Evolutionary conservation across 2,113 vertebrate genomes (phyloP), one percentile per base, ranked within the genome.

Genomic region (Hippocampus guttulatus): DNA sequence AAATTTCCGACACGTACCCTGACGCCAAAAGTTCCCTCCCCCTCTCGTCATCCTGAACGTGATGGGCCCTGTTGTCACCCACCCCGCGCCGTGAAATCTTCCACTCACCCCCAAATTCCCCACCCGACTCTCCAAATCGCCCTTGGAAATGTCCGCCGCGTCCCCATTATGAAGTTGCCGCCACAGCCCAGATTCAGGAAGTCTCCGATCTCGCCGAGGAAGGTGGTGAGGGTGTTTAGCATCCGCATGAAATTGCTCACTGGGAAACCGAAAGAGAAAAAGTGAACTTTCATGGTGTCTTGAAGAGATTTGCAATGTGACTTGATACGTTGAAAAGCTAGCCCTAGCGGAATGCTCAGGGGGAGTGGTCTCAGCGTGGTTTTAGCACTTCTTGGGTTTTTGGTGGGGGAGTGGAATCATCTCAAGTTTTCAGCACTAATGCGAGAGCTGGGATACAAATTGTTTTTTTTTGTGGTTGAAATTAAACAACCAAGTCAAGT

Each of bases 211-310:
- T 9, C 8, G 9, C 21, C 2, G 8, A 55, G 9, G 21, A 55
- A n/a, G 25, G 49, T 8, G 71, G 45, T 2, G 12, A 27, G 23
- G 62, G 67, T 61, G 41, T 55, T 30, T 80, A 85, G 80, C 83
- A 81, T 86, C 81, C 75, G 83, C 70, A 73, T 87, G 74, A 83
- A 80, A 86, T 73, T 67, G 67, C 70, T 75, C 75, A 41, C 25
- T 64, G 51, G 8, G 64, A 64, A 60, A 40, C 18, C 2, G n/a
- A 11, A 41, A 64, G 21, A n/a, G 10, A 43, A 64, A 41, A 64
- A 64, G 4, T 14, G 33, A 73, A 38, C 64, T 69, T 54, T 63
- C 16, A 25, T 67, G 64, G 69, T 1, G 27, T 14, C 33, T 45
- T 30, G 43, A 41, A 63, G 55, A 74, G 54, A 64, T 74, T 61